Evolutionary conservation across 2,113 vertebrate species (phyloP).

Genomic region (Sakesphorus luctuosus): DNA sequence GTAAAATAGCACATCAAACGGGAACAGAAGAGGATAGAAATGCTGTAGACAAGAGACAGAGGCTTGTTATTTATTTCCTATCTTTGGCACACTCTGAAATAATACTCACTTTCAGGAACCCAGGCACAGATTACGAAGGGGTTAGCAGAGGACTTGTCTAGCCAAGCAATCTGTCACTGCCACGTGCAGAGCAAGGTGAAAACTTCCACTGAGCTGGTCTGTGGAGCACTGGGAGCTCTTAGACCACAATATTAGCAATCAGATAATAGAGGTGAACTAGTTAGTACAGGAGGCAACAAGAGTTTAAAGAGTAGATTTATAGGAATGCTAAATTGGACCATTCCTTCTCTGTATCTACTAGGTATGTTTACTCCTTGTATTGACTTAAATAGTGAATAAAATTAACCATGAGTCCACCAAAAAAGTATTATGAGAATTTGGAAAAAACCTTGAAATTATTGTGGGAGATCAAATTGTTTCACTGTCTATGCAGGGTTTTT

Average conservation of each 20-base stretch:
- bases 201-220: conserved; percentile 15
- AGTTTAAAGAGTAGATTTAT: background rate
- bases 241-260: background rate
- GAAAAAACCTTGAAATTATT: background rate
- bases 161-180: conserved; percentile 22
- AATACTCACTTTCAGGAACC: conserved; percentile 52
- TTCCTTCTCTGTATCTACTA: background rate
- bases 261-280: background rate
- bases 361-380: background rate
- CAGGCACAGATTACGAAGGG: conserved; percentile 32
- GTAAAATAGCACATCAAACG: conserved; percentile 78
- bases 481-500: background rate
- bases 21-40: conserved; percentile 74
- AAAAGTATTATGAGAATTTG: background rate
- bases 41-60: conserved; percentile 58
- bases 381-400: background rate
- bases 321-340: background rate
- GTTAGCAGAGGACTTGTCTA: conserved; percentile 54
- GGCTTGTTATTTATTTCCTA: conserved; percentile 72
- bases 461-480: background rate
- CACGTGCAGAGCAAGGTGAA: background rate
- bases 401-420: background rate
- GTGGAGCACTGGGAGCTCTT: background rate
- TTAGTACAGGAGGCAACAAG: background rate
- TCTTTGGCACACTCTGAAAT: conserved; percentile 50